phyloP scores from a whole-genome alignment of 2,797 vertebrate species.

The Labeo calbasu region DNA sequence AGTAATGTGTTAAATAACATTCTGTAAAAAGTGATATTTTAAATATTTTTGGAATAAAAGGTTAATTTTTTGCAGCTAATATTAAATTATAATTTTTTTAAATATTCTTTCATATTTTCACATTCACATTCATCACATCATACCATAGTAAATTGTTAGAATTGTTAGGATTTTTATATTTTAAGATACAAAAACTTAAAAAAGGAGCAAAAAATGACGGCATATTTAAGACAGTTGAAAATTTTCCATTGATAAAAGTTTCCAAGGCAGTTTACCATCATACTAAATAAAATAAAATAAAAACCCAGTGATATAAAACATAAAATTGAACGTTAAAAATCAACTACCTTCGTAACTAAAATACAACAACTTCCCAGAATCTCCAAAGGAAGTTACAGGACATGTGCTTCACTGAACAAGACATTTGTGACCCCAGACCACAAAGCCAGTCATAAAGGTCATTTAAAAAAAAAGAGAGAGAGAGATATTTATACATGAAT shows the following conservation, averaged over 20 bases:
- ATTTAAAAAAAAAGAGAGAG: too few relatives aligned
- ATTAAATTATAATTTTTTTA: not conserved
- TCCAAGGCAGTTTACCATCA: not conserved
- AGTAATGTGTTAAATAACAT: not conserved
- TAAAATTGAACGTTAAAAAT: not conserved
- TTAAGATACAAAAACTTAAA: not conserved
- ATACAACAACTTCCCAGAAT: not conserved
- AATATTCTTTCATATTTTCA: not conserved
- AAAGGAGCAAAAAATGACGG: not conserved
- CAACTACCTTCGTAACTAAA: not conserved
- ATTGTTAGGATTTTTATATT: not conserved
- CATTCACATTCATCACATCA: not conserved
- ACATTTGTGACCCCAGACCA: not conserved
- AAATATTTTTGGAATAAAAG: not conserved
- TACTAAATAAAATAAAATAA: not conserved
- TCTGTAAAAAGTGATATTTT: not conserved
- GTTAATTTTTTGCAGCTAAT: not conserved
- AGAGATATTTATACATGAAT: too few relatives aligned
- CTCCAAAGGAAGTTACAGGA: too few relatives aligned
- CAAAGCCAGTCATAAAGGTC: too few relatives aligned
- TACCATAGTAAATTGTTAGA: not conserved
- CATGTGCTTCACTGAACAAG: not conserved
- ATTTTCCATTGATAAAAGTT: not conserved
- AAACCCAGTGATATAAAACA: not conserved
- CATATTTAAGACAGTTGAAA: not conserved